Conservation (phyloP, 2,797 vertebrate species). For the Catharus ustulatus region DNA sequence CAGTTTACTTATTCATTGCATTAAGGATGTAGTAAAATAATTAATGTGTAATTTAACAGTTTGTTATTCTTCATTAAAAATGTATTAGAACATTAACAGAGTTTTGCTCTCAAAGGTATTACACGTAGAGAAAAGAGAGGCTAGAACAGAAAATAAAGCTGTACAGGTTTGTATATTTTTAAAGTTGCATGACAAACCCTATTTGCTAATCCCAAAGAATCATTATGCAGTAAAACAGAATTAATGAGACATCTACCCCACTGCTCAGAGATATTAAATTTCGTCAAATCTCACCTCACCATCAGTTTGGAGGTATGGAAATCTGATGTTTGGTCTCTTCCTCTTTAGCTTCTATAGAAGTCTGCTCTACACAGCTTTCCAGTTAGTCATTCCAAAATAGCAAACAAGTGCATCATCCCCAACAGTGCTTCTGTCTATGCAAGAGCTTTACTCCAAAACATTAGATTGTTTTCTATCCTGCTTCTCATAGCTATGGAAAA, state of each 20-base stretch:
- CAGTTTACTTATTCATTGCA: constrained; percentile 22
- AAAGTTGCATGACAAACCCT: background rate
- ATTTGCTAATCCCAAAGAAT: background rate
- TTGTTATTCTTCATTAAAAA: constrained; percentile 67
- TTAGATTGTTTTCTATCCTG: background rate
- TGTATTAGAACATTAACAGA: constrained; percentile 35
- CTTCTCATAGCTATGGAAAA: background rate
- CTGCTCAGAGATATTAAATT: background rate
- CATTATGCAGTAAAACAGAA: background rate
- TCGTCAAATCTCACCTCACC: background rate
- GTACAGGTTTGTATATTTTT: background rate
- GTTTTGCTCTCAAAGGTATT: constrained; percentile 23
- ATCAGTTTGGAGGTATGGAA: background rate
- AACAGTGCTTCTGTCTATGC: background rate
- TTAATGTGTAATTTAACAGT: constrained; percentile 55
- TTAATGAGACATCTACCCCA: background rate
- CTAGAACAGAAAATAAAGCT: background rate
- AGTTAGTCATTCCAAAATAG: background rate
- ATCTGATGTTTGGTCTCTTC: background rate
- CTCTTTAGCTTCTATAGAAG: background rate
- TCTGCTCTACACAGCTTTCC: background rate
- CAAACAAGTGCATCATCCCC: background rate
- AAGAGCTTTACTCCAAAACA: background rate
- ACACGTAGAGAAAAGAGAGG: background rate
- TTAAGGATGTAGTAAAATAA: constrained; percentile 41